Evolutionary conservation across 1,140 invertebrate species (phyloP), one percentile per base, ranked within the genome.

Genomic region (Caerostris darwini): DNA sequence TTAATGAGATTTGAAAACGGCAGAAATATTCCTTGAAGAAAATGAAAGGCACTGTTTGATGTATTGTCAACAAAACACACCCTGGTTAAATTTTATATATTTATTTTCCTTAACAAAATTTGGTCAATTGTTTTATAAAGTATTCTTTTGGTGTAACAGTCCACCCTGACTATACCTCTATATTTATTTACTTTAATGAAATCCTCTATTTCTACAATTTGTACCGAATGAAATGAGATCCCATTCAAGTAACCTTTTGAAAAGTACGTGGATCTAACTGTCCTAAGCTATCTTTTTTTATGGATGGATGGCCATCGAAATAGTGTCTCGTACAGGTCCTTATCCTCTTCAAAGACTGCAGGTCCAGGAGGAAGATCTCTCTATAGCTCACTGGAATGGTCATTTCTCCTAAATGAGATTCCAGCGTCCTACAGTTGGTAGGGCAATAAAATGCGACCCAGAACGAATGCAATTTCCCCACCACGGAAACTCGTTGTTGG

Each of bases 381-480:
- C 71, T 77, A 77, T 77, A 77, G 71, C 71, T 77, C 71, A 77
- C 19, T 77, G 3, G 71, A 77, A 77, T 53, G 71, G 71, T 77
- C 71, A 50, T 77, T 77, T 53, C 34, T 34, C 34, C 34, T 12
- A 77, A 77, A 77, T 77, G 71, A 77, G 71, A 77, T 77, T 77
- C 71, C 71, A 77, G 34, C 71, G 10, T 77, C 71, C 34, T 12
- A 50, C 3, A 77, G 71, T 77, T 50, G 71, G 71, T 53, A 77
- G 10, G 34, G 34, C 71, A 77, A 77, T 77, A 77, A 77, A 77
- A 77, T 77, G 8, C 71, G 19, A 8, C 34, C 71, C 53, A 77
- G 71, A 77, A 77, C 34, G 71, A 77, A 77, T 12, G 34, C 34
- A 77, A 77, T 77, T 77, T 53, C 10, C 71, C n/a, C 71, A 77